A percentile compares a stretch with the other conserved stretches of the same genome.
These are phyloP conservation scores for Pao palembangensis DNA, from an alignment of 2,113 vertebrate genomes.

Conservation along the genomic window DNA sequence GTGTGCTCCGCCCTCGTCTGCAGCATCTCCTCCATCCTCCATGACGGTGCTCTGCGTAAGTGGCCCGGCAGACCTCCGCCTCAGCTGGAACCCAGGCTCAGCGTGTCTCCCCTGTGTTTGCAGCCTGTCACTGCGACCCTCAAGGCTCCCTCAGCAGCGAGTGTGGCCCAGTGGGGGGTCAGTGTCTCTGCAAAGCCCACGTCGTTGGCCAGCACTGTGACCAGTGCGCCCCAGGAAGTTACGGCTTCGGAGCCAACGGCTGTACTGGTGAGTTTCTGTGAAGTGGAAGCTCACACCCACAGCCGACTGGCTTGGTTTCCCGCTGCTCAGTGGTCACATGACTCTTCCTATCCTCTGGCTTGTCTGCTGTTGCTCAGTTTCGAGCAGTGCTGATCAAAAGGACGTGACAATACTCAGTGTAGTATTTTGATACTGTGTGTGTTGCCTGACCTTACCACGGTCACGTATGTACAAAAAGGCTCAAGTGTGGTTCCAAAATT, in stretches of 20 bases:
- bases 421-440: no score
- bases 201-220: constrained; percentile 79
- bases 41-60: constrained; percentile 79
- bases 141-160: constrained; percentile 81
- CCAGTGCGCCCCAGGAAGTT: constrained; percentile 77
- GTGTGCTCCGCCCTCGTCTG: constrained; percentile 78
- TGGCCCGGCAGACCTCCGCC: no score
- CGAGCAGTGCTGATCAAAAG: background rate
- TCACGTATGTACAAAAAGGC: no score
- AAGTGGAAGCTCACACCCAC: no score
- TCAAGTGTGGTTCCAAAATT: no score
- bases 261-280: constrained; percentile 77
- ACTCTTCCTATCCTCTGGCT: background rate
- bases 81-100: no score
- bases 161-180: constrained; percentile 80
- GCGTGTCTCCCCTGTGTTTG: no score
- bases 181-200: constrained; percentile 80
- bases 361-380: background rate
- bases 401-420: no score
- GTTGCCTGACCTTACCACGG: no score
- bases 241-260: constrained; percentile 79
- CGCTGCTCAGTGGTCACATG: no score
- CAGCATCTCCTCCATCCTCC: constrained; percentile 80
- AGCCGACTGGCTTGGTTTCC: no score
- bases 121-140: constrained; percentile 83